Percentiles rank a stretch among this genome's conserved stretches.
Conservation (phyloP, 1,140 invertebrate genomes). For the Trichonephila clavipes region DNA sequence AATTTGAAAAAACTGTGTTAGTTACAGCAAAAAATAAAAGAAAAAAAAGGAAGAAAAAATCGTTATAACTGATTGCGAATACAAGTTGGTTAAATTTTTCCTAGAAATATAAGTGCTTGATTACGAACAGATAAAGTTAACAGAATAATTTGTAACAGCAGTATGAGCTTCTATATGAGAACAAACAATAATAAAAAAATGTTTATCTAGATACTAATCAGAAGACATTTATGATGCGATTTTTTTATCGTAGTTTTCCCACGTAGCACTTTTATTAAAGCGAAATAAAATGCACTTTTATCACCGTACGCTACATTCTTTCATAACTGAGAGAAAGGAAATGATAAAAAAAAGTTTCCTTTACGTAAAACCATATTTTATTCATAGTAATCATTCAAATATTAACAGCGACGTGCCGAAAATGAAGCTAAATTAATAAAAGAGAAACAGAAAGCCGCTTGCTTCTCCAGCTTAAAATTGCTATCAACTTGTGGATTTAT, state of each 20-base stretch:
- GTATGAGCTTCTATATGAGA: not conserved
- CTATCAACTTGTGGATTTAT: slow-evolving; percentile 59
- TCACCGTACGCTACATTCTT: not conserved
- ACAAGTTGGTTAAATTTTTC: not conserved
- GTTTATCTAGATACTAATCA: not conserved
- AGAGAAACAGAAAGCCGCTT: slow-evolving; percentile 43
- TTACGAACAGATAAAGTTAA: not conserved
- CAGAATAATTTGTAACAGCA: not conserved
- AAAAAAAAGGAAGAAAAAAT: too few species aligned
- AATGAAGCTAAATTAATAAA: slow-evolving; percentile 73
- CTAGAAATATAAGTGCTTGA: not conserved
- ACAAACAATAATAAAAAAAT: not conserved
- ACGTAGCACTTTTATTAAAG: not conserved
- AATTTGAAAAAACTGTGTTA: too few species aligned
- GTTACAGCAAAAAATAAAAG: too few species aligned
- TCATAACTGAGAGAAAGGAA: slow-evolving; percentile 50
- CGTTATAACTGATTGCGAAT: not conserved
- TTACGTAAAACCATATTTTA: slow-evolving; percentile 63
- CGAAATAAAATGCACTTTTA: slow-evolving; percentile 45
- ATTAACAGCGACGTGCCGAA: slow-evolving; percentile 57
- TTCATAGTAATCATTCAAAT: slow-evolving; percentile 73
- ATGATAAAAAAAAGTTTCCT: slow-evolving; percentile 15
- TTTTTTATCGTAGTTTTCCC: slow-evolving; percentile 35
- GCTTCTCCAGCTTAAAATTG: slow-evolving; percentile 36
- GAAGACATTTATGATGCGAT: not conserved